phyloP scores from a whole-genome alignment of 1,140 invertebrate genomes.

The Akabosia matsudoensis region DNA sequence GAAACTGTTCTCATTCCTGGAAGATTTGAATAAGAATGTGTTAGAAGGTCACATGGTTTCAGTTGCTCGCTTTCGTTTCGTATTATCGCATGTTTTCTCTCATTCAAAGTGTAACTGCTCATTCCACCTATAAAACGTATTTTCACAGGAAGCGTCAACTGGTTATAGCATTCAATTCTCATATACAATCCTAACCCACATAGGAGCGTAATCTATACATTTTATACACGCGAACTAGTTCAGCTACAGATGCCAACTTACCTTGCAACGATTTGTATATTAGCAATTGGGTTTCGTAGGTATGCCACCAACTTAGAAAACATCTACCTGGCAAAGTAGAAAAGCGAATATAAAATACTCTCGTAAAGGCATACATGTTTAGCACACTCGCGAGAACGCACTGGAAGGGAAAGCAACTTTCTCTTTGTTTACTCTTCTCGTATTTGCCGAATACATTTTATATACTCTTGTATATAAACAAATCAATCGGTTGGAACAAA shows the following conservation, averaged over 20 bases:
- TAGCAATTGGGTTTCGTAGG: not conserved
- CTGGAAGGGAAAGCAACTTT: not conserved
- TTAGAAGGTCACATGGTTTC: conserved; percentile 4
- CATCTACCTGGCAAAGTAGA: not conserved
- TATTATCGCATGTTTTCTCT: not conserved
- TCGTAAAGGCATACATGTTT: not conserved
- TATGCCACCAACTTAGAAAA: not conserved
- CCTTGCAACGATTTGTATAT: conserved; percentile 5
- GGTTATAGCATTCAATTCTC: not conserved
- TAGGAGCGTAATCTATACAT: too few relatives aligned
- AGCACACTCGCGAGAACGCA: conserved; percentile 4
- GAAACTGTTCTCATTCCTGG: conserved; percentile 5
- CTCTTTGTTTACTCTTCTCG: conserved; percentile 5
- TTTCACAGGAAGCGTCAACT: not conserved
- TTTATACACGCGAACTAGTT: too few relatives aligned
- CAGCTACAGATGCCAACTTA: not conserved
- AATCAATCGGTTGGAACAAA: too few relatives aligned
- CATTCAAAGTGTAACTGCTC: not conserved
- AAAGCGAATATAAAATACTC: not conserved
- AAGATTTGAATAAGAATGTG: conserved; percentile 5
- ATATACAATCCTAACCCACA: not conserved
- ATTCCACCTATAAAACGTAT: not conserved
- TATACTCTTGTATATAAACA: too few relatives aligned
- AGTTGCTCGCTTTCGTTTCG: not conserved
- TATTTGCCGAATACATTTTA: too few relatives aligned